A percentile compares a stretch with the other conserved stretches of the same genome.
phyloP scores from a whole-genome alignment of 2,797 vertebrate species.

The Propithecus deckenii region DNA sequence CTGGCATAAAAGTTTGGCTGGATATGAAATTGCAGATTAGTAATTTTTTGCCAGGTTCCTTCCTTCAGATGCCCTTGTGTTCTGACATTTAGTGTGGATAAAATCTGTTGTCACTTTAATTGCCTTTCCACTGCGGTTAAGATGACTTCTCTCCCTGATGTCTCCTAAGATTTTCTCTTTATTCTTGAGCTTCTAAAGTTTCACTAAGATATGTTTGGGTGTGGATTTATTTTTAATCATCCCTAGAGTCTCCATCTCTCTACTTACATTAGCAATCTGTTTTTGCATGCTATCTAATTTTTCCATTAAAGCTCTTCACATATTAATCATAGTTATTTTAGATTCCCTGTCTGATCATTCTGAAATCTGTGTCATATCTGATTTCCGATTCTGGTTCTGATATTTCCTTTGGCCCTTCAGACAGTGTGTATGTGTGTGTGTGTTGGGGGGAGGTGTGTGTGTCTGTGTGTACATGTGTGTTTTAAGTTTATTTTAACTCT shows the following conservation, averaged over 20 bases:
- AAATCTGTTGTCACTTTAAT: not conserved
- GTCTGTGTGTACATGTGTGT: too few species aligned
- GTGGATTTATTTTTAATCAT: conserved; percentile 11
- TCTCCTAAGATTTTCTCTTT: not conserved
- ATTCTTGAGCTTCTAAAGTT: not conserved
- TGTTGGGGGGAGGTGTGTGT: too few species aligned
- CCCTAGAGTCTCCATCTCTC: not conserved
- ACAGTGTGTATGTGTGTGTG: too few species aligned
- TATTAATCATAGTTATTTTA: not conserved
- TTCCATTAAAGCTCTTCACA: not conserved
- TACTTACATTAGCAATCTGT: not conserved
- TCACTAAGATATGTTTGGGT: not conserved
- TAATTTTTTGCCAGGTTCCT: not conserved
- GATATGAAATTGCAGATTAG: not conserved
- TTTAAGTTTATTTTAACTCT: not conserved
- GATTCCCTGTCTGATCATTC: not conserved
- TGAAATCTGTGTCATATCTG: not conserved
- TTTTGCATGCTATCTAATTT: not conserved
- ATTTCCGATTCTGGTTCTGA: not conserved
- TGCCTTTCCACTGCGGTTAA: not conserved
- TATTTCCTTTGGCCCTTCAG: not conserved
- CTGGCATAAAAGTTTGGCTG: not conserved
- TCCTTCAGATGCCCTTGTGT: not conserved
- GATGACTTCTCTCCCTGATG: not conserved
- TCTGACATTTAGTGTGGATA: not conserved